phyloP scores from a whole-genome alignment of 2,888 invertebrate genomes.

The Xestobium rufovillosum region DNA sequence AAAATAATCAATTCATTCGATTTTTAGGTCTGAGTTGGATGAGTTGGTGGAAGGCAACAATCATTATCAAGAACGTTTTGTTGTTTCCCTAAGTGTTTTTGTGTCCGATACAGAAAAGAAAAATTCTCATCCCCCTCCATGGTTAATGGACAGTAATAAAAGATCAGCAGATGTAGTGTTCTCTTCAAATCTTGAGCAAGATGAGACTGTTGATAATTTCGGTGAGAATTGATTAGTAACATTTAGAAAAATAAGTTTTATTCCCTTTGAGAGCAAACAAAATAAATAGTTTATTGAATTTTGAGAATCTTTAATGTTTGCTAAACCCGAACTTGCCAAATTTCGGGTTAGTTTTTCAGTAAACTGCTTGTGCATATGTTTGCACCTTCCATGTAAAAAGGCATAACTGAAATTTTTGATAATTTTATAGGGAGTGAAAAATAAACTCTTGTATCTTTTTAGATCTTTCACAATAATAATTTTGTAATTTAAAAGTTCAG shows the following conservation, averaged over 20 bases:
- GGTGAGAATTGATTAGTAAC: conserved; percentile 48
- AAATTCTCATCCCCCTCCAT: conserved; percentile 62
- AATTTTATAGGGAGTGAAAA: too few relatives aligned
- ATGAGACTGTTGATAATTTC: conserved; percentile 78
- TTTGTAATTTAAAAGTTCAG: too few relatives aligned
- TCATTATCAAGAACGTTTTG: conserved; percentile 64
- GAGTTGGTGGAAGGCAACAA: conserved; percentile 60
- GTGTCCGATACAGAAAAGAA: conserved; percentile 63
- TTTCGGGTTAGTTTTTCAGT: too few relatives aligned
- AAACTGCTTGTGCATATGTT: too few relatives aligned
- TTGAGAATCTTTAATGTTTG: too few relatives aligned
- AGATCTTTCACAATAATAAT: too few relatives aligned
- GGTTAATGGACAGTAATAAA: conserved; percentile 62
- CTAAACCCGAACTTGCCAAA: too few relatives aligned
- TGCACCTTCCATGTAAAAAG: too few relatives aligned
- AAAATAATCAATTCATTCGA: neutral
- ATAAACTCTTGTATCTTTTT: too few relatives aligned
- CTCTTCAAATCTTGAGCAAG: conserved; percentile 69
- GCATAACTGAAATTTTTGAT: too few relatives aligned
- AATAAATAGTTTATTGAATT: too few relatives aligned
- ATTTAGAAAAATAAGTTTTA: conserved; percentile 1
- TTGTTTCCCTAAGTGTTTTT: conserved; percentile 60
- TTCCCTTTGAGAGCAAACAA: too few relatives aligned
- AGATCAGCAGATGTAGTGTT: conserved; percentile 57
- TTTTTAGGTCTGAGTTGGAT: conserved; percentile 64